A percentile compares a stretch with the other conserved stretches of the same genome.
Evolutionary conservation across 2,888 invertebrate species (phyloP).

Genomic region (Blomia tropicalis): DNA sequence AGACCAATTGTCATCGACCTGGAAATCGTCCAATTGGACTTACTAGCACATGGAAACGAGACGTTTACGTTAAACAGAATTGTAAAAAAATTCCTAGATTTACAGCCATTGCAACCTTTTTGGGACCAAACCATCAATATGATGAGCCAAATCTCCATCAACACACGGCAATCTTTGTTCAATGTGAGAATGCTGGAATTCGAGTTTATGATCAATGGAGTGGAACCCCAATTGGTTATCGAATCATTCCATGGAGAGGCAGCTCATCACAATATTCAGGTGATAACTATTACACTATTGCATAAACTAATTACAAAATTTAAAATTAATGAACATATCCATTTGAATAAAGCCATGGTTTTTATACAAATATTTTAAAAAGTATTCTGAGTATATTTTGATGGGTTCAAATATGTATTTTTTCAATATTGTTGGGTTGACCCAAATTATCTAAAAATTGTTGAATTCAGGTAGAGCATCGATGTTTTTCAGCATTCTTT

Average conservation of each 20-base stretch:
- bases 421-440: too few relatives aligned
- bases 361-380: too few relatives aligned
- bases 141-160: conserved; percentile 20
- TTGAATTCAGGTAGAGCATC: too few relatives aligned
- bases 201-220: conserved; percentile 18
- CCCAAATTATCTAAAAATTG: too few relatives aligned
- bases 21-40: conserved; percentile 17
- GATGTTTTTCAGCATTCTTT: too few relatives aligned
- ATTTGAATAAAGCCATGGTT: too few relatives aligned
- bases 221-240: conserved; percentile 9
- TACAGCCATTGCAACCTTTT: conserved; percentile 24
- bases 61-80: conserved; percentile 14
- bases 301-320: too few relatives aligned
- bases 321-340: too few relatives aligned
- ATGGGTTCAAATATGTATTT: too few relatives aligned
- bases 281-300: conserved; percentile 21
- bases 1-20: conserved; percentile 16
- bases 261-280: conserved; percentile 12
- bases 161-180: conserved; percentile 23
- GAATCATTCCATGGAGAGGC: conserved; percentile 12
- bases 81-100: conserved; percentile 19
- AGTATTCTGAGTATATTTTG: too few relatives aligned
- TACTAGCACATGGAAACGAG: conserved; percentile 16
- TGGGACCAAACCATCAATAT: conserved; percentile 12
- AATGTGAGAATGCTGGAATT: conserved; percentile 14